A percentile compares a stretch with the other conserved stretches of the same genome.
phyloP scores from a whole-genome alignment of 2,888 invertebrate species.

The Orthosia incerta region DNA sequence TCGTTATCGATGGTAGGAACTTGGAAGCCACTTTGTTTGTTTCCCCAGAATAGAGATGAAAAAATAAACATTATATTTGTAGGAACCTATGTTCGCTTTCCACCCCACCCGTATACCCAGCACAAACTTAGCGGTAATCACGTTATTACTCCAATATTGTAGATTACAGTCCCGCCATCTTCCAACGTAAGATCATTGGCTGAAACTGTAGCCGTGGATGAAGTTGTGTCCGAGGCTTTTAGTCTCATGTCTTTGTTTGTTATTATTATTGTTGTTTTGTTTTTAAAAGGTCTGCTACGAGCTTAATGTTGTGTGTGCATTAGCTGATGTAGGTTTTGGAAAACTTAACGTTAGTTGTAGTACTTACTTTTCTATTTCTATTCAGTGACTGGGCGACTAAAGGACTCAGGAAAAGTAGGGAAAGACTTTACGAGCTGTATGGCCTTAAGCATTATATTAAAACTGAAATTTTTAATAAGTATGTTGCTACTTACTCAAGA shows the following conservation, averaged over 20 bases:
- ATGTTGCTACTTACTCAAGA: no score
- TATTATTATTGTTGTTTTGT: slow-evolving; percentile 48
- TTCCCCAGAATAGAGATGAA: no score
- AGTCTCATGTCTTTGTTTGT: slow-evolving; percentile 52
- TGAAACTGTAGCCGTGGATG: slow-evolving; percentile 21
- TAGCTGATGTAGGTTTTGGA: background rate
- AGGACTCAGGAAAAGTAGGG: no score
- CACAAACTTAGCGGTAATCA: slow-evolving; percentile 65
- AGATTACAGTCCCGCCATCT: slow-evolving; percentile 64
- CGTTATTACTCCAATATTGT: slow-evolving; percentile 71
- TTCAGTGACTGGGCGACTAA: no score
- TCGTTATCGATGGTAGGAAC: no score
- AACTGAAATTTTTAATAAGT: no score
- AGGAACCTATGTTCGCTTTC: slow-evolving; percentile 5
- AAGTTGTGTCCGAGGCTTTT: slow-evolving; percentile 53
- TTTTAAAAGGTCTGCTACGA: slow-evolving; percentile 20
- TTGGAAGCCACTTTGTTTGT: no score
- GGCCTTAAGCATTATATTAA: no score
- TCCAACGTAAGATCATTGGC: slow-evolving; percentile 68
- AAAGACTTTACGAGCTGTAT: no score
- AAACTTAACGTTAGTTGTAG: background rate
- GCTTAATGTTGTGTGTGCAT: slow-evolving; percentile 28
- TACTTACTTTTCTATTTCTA: no score
- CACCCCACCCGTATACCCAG: slow-evolving; percentile 42
- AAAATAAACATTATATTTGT: background rate